Evolutionary conservation across 2,888 invertebrate species (phyloP), one percentile per base, ranked within the genome.

Genomic region (Cacoxenus indagator): DNA sequence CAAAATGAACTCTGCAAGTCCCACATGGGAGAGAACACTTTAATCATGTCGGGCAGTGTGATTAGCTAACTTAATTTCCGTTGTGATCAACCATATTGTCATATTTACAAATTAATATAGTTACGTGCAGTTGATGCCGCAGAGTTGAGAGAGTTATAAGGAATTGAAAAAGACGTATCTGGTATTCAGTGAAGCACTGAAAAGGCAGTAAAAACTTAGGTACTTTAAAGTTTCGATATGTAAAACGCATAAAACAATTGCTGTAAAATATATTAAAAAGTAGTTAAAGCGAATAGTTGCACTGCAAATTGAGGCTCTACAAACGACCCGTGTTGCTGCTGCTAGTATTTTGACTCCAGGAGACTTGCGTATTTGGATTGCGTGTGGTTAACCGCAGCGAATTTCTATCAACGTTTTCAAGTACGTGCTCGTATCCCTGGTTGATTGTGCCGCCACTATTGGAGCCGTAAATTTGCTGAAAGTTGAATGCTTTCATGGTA

Each of bases 311-410:
- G 31, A 37, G 37, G 5, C 5, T 73, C 75, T 82, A 87, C 77
- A 87, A 76, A 72, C 88, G 86, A 71, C 87, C 87, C 61, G 85
- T 81, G 69, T 89, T 90, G 67, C 82, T 87, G 67, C 81, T 83
- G 65, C 74, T 84, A 24, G 80, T 84, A 67, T 85, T 85, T 65
- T 83, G 84, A 64, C 85, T 84, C 91, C 91, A 94, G 62, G 92
- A 91, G 73, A 92, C 92, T 76, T 88, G 88, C 24, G 79, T 76
- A 73, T 84, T 84, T 17, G 86, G 91, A 85, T 91, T 91, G 81
- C 94, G 89, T 27, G 92, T 91, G 76, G 93, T 94, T 83, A 95
- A 89, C 85, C 93, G 91, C 77, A 95, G 88, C 8, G 95, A 94
- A 83, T 93, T 93, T 76, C 90, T 90, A 75, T 93, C 92, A 67